Evolutionary conservation across 1,140 invertebrate genomes (phyloP).

Genomic region (Metaphire vulgaris): DNA sequence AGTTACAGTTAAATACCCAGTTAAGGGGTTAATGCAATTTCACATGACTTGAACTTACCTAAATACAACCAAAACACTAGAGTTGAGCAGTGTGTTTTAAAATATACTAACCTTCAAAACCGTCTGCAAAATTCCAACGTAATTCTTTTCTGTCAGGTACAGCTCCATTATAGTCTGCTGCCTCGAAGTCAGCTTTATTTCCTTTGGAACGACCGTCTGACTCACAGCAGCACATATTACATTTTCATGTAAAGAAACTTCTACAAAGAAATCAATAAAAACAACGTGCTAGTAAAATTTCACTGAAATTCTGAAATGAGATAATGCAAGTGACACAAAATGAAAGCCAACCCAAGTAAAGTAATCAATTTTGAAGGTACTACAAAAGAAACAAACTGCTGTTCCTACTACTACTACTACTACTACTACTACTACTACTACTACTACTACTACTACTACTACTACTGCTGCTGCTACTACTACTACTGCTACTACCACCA

Average conservation of each 20-base stretch:
- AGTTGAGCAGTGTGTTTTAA: too few relatives aligned
- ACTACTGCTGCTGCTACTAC: conserved; percentile 7
- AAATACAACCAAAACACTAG: too few relatives aligned
- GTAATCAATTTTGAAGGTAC: too few relatives aligned
- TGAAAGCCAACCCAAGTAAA: too few relatives aligned
- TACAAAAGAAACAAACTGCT: too few relatives aligned
- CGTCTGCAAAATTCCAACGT: conserved; percentile 86
- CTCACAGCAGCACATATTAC: neutral
- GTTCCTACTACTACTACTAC: too few relatives aligned
- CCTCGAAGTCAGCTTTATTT: conserved; percentile 61
- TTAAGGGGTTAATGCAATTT: too few relatives aligned
- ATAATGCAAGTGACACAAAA: too few relatives aligned
- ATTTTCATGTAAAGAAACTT: neutral
- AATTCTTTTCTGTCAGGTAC: conserved; percentile 92
- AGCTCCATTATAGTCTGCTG: conserved; percentile 87
- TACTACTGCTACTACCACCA: conserved; percentile 4
- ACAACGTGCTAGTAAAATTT: conserved; percentile 14
- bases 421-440: too few relatives aligned
- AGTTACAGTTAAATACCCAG: too few relatives aligned
- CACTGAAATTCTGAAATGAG: too few relatives aligned
- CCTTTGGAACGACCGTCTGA: conserved; percentile 11
- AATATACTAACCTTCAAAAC: conserved; percentile 77
- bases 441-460: conserved; percentile 4
- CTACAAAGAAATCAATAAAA: neutral
- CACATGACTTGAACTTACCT: too few relatives aligned